phyloP scores from a whole-genome alignment of 2,888 invertebrate genomes.

The Trilocha varians region DNA sequence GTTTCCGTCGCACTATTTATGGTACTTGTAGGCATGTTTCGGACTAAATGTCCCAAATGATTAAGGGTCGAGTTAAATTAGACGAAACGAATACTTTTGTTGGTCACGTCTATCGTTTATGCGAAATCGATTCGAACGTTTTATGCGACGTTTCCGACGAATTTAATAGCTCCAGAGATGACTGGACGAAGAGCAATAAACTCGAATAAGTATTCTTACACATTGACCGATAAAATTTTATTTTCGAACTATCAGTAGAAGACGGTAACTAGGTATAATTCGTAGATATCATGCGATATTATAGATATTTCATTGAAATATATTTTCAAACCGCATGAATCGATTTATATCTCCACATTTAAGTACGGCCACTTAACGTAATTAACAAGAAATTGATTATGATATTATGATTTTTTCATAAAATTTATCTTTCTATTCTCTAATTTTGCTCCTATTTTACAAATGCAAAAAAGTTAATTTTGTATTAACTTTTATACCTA shows the following conservation, averaged over 20 bases:
- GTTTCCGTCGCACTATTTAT: no score
- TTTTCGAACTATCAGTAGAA: constrained; percentile 37
- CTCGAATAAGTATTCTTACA: constrained; percentile 64
- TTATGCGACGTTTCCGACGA: constrained; percentile 67
- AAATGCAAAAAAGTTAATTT: no score
- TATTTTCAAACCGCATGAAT: constrained; percentile 18
- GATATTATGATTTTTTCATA: no score
- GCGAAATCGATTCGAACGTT: constrained; percentile 67
- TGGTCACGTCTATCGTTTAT: constrained; percentile 69
- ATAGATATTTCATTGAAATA: constrained; percentile 26
- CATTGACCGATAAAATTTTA: constrained; percentile 61
- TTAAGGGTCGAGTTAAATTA: constrained; percentile 46
- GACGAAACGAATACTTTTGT: constrained; percentile 41
- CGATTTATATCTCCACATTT: constrained; percentile 15
- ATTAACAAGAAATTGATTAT: no score
- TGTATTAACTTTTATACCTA: no score
- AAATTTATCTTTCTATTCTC: no score
- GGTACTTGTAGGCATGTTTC: no score
- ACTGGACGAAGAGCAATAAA: constrained; percentile 66
- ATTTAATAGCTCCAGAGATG: constrained; percentile 65
- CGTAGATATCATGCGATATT: no score
- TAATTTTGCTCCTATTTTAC: no score
- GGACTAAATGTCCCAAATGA: no score
- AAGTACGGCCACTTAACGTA: no score
- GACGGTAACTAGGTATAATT: no score